These are phyloP conservation scores for Eulemur albifrons DNA, from an alignment of 2,797 vertebrate species.

Conservation along the genomic window DNA sequence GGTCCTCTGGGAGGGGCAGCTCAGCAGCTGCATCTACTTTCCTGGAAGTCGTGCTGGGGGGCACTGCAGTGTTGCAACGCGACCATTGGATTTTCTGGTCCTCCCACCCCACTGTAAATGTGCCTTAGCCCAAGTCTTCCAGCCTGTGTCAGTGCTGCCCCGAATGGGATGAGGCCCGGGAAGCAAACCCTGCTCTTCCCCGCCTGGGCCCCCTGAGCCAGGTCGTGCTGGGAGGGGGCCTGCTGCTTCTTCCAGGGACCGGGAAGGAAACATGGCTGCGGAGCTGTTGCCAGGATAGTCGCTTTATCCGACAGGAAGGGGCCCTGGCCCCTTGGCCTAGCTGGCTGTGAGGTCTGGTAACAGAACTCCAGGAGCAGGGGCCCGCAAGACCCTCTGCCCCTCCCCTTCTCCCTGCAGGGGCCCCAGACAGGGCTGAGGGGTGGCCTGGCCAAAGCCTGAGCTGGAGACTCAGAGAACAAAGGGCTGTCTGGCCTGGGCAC, in stretches of 20 bases:
- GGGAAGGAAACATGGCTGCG: conserved; percentile 33
- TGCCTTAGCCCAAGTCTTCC: conserved; percentile 64
- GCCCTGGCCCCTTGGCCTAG: neutral
- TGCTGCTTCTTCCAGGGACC: neutral
- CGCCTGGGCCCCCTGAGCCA: neutral
- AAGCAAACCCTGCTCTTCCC: neutral
- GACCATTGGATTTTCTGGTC: neutral
- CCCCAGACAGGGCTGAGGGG: neutral
- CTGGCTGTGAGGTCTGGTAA: neutral
- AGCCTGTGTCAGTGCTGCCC: neutral
- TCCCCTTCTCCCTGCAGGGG: neutral
- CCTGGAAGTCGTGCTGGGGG: neutral
- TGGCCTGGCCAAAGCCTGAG: neutral
- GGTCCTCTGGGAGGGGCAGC: neutral
- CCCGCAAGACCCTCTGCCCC: neutral
- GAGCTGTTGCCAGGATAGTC: conserved; percentile 48
- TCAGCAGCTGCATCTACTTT: neutral
- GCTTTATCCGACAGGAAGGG: conserved; percentile 61
- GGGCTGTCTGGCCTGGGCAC: neutral
- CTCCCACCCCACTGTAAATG: neutral
- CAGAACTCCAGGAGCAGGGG: neutral
- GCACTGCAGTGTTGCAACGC: neutral
- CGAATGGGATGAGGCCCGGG: neutral
- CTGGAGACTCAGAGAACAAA: conserved; percentile 13
- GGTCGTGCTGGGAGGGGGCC: neutral